phyloP scores from a whole-genome alignment of 2,888 invertebrate species.

The Lucinisca nassula region DNA sequence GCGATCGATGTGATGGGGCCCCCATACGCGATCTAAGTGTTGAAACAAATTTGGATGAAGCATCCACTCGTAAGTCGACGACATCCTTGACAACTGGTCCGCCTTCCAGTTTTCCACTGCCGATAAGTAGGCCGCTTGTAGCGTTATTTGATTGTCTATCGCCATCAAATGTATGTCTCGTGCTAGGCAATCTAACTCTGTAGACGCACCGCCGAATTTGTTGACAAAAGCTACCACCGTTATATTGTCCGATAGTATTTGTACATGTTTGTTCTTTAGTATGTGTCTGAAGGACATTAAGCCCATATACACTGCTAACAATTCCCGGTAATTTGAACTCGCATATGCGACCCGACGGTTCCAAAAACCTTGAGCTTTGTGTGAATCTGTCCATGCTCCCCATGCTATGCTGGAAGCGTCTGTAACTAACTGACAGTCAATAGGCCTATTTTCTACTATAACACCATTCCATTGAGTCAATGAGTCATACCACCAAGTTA shows the following conservation, averaged over 20 bases:
- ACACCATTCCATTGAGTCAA: slow-evolving; percentile 7
- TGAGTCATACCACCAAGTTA: no score
- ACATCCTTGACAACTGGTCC: background rate
- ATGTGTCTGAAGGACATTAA: background rate
- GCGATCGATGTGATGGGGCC: no score
- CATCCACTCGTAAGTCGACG: background rate
- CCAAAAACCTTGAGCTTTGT: slow-evolving; percentile 15
- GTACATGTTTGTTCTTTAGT: background rate
- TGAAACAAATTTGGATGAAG: no score
- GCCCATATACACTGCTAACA: slow-evolving; percentile 10
- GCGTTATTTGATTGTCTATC: no score
- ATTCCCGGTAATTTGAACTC: slow-evolving; percentile 20
- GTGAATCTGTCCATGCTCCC: slow-evolving; percentile 10
- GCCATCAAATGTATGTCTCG: no score
- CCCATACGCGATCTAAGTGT: no score
- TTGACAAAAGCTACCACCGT: slow-evolving; percentile 18
- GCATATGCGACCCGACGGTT: background rate
- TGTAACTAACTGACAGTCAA: slow-evolving; percentile 7
- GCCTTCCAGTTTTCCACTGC: no score
- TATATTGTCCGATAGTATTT: slow-evolving; percentile 11
- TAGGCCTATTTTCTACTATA: background rate
- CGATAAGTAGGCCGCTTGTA: no score
- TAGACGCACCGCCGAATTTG: slow-evolving; percentile 3
- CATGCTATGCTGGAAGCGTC: slow-evolving; percentile 19
- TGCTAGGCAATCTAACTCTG: no score